Evolutionary conservation across 2,797 vertebrate genomes (phyloP), one percentile per base, ranked within the genome.

Genomic region (Lacerta agilis): DNA sequence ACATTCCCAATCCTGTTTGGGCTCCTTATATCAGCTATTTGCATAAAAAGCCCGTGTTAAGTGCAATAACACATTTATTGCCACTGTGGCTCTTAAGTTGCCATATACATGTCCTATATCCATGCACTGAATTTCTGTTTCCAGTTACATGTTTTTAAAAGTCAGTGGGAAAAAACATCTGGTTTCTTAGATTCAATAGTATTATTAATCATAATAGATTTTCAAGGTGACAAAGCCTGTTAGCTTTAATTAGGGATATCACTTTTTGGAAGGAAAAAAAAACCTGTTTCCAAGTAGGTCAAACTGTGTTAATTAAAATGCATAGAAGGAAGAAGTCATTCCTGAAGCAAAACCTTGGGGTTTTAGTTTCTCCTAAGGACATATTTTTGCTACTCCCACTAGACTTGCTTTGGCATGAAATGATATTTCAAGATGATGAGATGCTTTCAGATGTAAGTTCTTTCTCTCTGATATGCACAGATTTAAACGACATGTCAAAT

Each of bases 381-480:
- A 13, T 77, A 13, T 77, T 83, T 79, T 4, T 90, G 58, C 80
- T 11, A 13, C 13, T 83, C 38, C 87, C 43, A 80, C 38, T 33
- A 72, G 6, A 29, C 17, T 82, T 86, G 27, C 27, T 27, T 81
- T 25, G 17, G 76, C 3, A 38, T 36, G 49, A 86, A 86, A 86
- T 11, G 17, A 58, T 72, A 86, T 55, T 18, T 71, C 58, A 86
- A 88, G 83, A 55, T 0, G 83, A 43, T 71, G 1, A 38, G 15
- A 0, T 81, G 9, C 5, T 91, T 76, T 38, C 11, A 23, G 64
- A 43, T 49, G 87, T 61, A 18, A 43, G 5, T 75, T 33, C 85
- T 92, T 94, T 91, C 91, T 89, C 92, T 88, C 79, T 88, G 91
- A 93, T 85, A 84, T 76, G 23, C 27, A 8, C 41, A 91, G 79